Evolutionary conservation across 2,797 vertebrate genomes (phyloP), one percentile per base, ranked within the genome.

Genomic region (Pogonophryne albipinna): DNA sequence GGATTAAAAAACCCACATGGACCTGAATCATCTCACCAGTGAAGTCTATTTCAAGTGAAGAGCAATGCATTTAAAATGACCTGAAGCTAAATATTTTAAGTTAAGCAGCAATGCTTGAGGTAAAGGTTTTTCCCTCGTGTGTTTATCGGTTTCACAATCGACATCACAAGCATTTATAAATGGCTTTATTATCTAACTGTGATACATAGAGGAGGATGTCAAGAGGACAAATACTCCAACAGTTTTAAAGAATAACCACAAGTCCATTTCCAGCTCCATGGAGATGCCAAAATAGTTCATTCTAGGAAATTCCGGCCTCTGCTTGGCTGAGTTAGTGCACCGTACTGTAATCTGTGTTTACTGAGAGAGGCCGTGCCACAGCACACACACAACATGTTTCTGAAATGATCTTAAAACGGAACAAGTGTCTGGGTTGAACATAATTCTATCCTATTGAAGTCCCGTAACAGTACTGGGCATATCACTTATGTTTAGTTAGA

Each of bases 401-500:
- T 71, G 42, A 64, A 79, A 79, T 41, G 51, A 65, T 56, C 61
- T 76, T 68, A 59, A 76, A 90, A 68, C 61, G 83, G 52, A 84
- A 66, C 23, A 23, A 52, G 47, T 56, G 61, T 80, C 53, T 59
- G 66, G 49, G 51, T 78, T 89, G 71, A 78, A 83, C 74, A 76
- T 81, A 38, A 76, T 73, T 78, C 59, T 84, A 76, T 71, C 82
- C 27, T n/a, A 51, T 61, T 41, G 45, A 79, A 74, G 73, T 80
- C 55, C 46, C 6, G 31, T 64, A 75, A 78, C 72, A 61, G 51
- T 11, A 72, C 64, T 1, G 60, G 67, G 61, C 71, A 65, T 87
- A 80, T 84, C 65, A 68, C 74, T 76, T 74, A 58, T 90, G 90
- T 94, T 92, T 89, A 89, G 89, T 92, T 80, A 78, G 78, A 82